Percentiles rank a stretch among this genome's conserved stretches.
Evolutionary conservation across 2,888 invertebrate species (phyloP).

Genomic region (Drepanosiphum platanoidis): DNA sequence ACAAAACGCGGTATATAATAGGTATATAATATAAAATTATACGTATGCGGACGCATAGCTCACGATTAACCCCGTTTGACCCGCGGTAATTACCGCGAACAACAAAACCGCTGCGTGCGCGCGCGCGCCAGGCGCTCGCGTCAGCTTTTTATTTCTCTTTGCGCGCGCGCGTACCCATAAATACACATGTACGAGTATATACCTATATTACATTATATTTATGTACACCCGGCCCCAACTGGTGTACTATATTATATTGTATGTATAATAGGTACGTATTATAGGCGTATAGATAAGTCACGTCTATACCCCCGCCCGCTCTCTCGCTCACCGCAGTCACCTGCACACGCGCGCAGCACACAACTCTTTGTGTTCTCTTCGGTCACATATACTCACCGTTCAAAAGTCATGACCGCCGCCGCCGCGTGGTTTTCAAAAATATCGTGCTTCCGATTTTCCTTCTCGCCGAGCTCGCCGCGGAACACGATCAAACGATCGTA

Average conservation of each 20-base stretch:
- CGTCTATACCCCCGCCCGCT: too few species aligned
- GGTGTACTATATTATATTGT: background rate
- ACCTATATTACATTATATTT: background rate
- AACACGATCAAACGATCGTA: too few species aligned
- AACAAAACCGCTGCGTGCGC: constrained; percentile 29
- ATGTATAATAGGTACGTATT: too few species aligned
- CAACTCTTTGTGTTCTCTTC: too few species aligned
- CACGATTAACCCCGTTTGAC: constrained; percentile 59
- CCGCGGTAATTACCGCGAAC: constrained; percentile 46
- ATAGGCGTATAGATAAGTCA: background rate
- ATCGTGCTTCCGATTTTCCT: too few species aligned
- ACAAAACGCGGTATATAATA: constrained; percentile 12
- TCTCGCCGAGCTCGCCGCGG: too few species aligned
- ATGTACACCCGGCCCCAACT: background rate
- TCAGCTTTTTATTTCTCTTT: background rate
- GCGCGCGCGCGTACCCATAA: too few species aligned
- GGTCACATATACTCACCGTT: too few species aligned
- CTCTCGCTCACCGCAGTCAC: too few species aligned
- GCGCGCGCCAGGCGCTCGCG: constrained; percentile 1
- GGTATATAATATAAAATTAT: background rate
- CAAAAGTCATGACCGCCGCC: too few species aligned
- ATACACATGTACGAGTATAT: background rate
- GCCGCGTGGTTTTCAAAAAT: too few species aligned
- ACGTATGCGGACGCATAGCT: background rate
- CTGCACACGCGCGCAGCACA: too few species aligned